Evolutionary conservation across 1,140 invertebrate genomes (phyloP).

Genomic region (Trichoplusia ni): DNA sequence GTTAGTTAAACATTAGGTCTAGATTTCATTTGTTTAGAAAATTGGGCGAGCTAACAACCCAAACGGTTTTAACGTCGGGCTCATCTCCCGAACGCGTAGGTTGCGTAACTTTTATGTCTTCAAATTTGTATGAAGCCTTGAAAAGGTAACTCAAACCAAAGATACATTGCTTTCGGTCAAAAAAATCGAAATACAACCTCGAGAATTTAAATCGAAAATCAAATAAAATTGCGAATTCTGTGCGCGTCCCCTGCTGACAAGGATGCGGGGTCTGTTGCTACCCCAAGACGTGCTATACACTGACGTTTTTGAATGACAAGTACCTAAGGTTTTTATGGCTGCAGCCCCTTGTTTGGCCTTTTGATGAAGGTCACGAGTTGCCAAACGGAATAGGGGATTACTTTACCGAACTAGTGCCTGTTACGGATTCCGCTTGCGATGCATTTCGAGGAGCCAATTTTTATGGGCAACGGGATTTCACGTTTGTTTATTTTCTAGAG

Average conservation of each 20-base stretch:
- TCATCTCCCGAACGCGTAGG: too few species aligned
- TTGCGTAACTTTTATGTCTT: too few species aligned
- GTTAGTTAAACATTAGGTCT: too few species aligned
- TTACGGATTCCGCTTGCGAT: too few species aligned
- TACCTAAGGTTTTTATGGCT: conserved; percentile 49
- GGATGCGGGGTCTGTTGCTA: conserved; percentile 39
- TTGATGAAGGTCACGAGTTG: conserved; percentile 10
- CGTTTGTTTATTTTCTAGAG: too few species aligned
- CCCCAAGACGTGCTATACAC: conserved; percentile 35
- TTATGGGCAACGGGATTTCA: too few species aligned
- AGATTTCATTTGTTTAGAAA: too few species aligned
- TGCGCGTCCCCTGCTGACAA: conserved; percentile 39
- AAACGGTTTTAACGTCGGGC: too few species aligned
- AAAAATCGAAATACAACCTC: conserved; percentile 17
- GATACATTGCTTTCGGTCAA: conserved; percentile 5
- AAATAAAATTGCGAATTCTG: conserved; percentile 57
- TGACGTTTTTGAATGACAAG: conserved; percentile 60
- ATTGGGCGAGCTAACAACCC: too few species aligned
- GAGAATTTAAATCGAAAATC: conserved; percentile 43
- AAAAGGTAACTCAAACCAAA: not conserved
- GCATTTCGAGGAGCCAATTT: too few species aligned
- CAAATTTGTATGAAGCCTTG: too few species aligned
- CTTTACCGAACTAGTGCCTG: too few species aligned
- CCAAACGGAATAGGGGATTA: conserved; percentile 25
- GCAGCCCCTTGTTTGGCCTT: conserved; percentile 21